Evolutionary conservation across 2,113 vertebrate species (phyloP), one percentile per base, ranked within the genome.

Genomic region (Myodes glareolus): DNA sequence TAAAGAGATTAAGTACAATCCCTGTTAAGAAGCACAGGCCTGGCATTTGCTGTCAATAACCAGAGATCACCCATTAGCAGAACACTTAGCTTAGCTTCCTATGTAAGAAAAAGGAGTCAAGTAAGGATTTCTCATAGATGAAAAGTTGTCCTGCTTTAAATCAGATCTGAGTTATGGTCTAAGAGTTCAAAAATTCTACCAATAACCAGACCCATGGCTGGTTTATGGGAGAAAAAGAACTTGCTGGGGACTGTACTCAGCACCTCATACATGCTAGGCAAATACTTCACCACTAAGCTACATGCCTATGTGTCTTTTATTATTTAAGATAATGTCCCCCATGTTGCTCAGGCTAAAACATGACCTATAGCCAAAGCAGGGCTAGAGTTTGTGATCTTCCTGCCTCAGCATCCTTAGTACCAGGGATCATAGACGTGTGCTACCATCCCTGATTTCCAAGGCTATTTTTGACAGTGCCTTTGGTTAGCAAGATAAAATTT

Each of bases 91-190:
- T 52, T 45, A 80, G 82, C 65, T 23, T 91, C 23, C 70, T 67
- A 25, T 39, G 19, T 21, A 45, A 76, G 70, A 86, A 65, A 63
- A 75, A 89, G 86, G 91, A 63, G 31, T 52, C 45, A 55, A 72
- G 67, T 36, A 81, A 91, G 29, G 31, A n/a, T 29, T 55, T 84
- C 7, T 12, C 58, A 52, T 45, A 65, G 73, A 90, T 1, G 50
- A 63, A 93, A 87, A 90, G n/a, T 16, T 33, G 36, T 68, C 25
- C 36, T 95, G 42, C 52, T 94, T 86, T 33, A 61, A 85, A 85
- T 88, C 13, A 68, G 45, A 65, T 42, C 45, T 7, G 12, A 68
- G 39, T 80, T 70, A 52, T 21, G 17, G 85, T 90, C 88, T n/a
- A 94, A 68, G 92, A 73, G 19, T 93, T 70, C 75, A 75, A 91